A percentile compares a stretch with the other conserved stretches of the same genome.
Conservation (phyloP, 2,797 vertebrate species). For the Tachyglossus aculeatus region DNA sequence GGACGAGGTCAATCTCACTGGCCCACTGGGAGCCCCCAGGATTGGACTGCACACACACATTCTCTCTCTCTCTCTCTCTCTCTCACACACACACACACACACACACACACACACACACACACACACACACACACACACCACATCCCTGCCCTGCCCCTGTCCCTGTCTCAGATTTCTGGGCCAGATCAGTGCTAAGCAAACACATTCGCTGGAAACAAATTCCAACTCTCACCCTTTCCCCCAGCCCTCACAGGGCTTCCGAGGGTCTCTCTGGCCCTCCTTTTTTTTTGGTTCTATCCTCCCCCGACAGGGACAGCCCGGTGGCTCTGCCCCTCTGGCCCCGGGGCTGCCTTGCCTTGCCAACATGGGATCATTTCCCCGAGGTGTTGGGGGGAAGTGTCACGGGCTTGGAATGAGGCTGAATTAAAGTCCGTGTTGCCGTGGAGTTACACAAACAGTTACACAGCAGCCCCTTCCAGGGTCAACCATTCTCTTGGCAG, state of each 20-base stretch:
- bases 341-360: constrained; percentile 56
- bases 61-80: too few relatives aligned
- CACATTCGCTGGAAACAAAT: too few relatives aligned
- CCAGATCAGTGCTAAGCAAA: too few relatives aligned
- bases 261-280: background rate
- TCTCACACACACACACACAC: background rate
- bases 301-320: background rate
- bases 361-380: constrained; percentile 74
- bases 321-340: constrained; percentile 24
- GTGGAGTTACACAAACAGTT: constrained; percentile 69
- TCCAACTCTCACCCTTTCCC: too few relatives aligned
- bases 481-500: constrained; percentile 73
- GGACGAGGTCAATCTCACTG: too few relatives aligned
- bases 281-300: background rate
- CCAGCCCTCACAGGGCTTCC: too few relatives aligned
- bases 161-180: too few relatives aligned
- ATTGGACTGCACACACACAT: background rate
- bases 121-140: background rate
- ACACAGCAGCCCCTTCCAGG: constrained; percentile 66
- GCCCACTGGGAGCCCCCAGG: too few relatives aligned
- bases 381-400: constrained; percentile 75
- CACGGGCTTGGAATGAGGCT: constrained; percentile 75
- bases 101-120: background rate
- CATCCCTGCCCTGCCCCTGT: too few relatives aligned
- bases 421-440: constrained; percentile 70